Conservation (phyloP, 2,797 vertebrate species). For the Rhincodon typus region DNA sequence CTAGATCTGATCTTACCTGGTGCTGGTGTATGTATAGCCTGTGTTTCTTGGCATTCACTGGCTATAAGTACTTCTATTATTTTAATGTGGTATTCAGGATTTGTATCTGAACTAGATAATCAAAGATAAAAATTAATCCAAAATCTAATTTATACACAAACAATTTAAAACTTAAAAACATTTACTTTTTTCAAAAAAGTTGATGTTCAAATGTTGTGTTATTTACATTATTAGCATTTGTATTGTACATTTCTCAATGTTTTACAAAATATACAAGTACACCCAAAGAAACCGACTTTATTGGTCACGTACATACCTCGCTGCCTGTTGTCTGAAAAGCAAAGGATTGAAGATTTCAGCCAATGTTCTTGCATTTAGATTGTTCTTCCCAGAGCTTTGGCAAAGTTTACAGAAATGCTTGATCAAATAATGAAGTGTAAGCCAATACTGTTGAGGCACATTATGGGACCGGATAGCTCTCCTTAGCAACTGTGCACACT, state of each 20-base stretch:
- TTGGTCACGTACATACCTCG: constrained; percentile 60
- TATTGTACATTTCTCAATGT: constrained; percentile 26
- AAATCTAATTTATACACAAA: constrained; percentile 19
- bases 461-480: constrained; percentile 68
- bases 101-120: constrained; percentile 74
- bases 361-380: constrained; percentile 71
- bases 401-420: constrained; percentile 83
- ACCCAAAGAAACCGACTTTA: not conserved
- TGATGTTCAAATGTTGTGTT: not conserved
- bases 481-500: constrained; percentile 77
- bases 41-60: constrained; percentile 82
- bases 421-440: constrained; percentile 84
- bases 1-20: constrained; percentile 11
- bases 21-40: constrained; percentile 71
- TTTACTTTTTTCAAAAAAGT: not conserved
- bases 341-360: constrained; percentile 87
- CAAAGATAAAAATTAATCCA: constrained; percentile 36
- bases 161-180: not conserved
- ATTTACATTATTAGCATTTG: not conserved
- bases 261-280: not conserved
- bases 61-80: constrained; percentile 83
- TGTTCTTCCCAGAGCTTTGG: constrained; percentile 77
- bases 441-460: constrained; percentile 88
- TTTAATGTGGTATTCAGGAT: constrained; percentile 77
- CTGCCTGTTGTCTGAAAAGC: constrained; percentile 75